Conservation (phyloP, 2,888 invertebrate genomes). For the Coremacera marginata region DNA sequence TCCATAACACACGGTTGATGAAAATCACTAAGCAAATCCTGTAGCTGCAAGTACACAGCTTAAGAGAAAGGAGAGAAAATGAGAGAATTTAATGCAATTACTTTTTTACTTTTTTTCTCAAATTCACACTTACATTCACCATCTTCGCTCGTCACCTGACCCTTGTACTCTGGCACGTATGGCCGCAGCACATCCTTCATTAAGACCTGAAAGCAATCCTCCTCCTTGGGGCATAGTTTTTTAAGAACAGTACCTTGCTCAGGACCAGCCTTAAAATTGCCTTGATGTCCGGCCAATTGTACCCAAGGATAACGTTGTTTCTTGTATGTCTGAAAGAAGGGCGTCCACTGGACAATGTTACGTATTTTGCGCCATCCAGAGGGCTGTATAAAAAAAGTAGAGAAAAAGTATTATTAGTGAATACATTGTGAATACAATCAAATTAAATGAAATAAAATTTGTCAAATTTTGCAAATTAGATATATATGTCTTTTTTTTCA, state of each 20-base stretch:
- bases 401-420: constrained; percentile 44
- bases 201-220: constrained; percentile 82
- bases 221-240: constrained; percentile 91
- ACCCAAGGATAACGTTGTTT: constrained; percentile 97
- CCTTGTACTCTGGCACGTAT: constrained; percentile 93
- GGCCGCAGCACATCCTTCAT: constrained; percentile 91
- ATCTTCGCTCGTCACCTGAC: constrained; percentile 83
- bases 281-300: constrained; percentile 95
- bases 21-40: constrained; percentile 92
- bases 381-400: constrained; percentile 76
- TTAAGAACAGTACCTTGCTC: constrained; percentile 95
- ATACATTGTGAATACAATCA: too few relatives aligned
- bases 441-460: too few relatives aligned
- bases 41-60: constrained; percentile 85
- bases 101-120: background rate
- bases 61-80: constrained; percentile 30
- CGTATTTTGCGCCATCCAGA: constrained; percentile 95
- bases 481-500: too few relatives aligned
- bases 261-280: constrained; percentile 93
- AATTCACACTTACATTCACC: constrained; percentile 75
- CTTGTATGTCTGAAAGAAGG: constrained; percentile 96
- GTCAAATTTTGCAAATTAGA: too few relatives aligned
- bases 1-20: constrained; percentile 96
- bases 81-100: constrained; percentile 64
- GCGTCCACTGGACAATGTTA: constrained; percentile 96